Percentiles rank a stretch among this genome's conserved stretches.
Evolutionary conservation across 2,797 vertebrate species (phyloP).

Genomic region (Lacerta bilineata): DNA sequence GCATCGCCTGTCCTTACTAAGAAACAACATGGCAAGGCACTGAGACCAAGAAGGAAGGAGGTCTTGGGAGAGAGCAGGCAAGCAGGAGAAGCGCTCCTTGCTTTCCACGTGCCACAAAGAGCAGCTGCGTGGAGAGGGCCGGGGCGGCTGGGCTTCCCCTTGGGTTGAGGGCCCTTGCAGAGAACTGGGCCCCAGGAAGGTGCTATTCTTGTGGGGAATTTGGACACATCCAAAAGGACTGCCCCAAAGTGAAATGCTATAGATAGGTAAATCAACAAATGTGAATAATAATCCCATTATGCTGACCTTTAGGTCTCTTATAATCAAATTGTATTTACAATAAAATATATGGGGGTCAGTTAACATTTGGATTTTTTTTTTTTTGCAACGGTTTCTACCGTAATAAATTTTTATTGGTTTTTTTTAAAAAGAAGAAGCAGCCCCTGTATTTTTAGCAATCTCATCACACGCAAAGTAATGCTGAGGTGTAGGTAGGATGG

Average conservation of each 20-base stretch:
- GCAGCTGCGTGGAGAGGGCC: too few species aligned
- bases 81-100: too few species aligned
- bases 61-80: too few species aligned
- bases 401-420: background rate
- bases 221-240: constrained; percentile 98
- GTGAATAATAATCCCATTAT: rapidly evolving
- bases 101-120: too few species aligned
- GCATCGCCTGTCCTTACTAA: too few species aligned
- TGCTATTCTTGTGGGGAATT: constrained; percentile 98
- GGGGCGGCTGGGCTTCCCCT: too few species aligned
- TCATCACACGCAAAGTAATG: too few species aligned
- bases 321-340: background rate
- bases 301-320: background rate
- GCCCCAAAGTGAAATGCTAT: constrained; percentile 99
- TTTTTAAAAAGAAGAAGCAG: background rate
- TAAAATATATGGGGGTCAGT: background rate
- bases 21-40: too few species aligned
- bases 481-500: too few species aligned
- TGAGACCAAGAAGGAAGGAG: too few species aligned
- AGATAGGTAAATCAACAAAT: constrained; percentile 85
- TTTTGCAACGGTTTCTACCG: background rate
- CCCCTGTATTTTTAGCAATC: too few species aligned
- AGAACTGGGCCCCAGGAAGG: constrained; percentile 5
- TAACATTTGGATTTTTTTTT: background rate
- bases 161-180: too few species aligned